phyloP scores from a whole-genome alignment of 1,140 invertebrate genomes.

The Bradysia coprophila region DNA sequence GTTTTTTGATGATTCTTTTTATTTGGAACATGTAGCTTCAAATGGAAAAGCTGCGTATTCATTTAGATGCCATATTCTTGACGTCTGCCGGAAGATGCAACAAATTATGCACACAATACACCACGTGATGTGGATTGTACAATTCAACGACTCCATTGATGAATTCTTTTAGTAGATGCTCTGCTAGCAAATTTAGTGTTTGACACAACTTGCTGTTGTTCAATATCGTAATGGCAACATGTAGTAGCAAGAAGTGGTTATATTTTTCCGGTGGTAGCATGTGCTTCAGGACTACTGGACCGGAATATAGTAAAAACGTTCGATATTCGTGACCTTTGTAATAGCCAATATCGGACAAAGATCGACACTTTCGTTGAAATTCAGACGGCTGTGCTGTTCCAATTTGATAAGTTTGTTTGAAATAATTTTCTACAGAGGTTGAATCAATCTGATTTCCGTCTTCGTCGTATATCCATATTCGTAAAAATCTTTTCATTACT shows the following conservation, averaged over 20 bases:
- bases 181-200: no score
- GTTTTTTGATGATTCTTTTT: no score
- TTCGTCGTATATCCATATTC: constrained; percentile 4
- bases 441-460: background rate
- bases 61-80: no score
- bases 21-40: no score
- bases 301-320: constrained; percentile 4
- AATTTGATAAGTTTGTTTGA: background rate
- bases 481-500: constrained; percentile 10
- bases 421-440: background rate
- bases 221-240: background rate
- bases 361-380: constrained; percentile 1
- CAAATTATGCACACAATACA: no score
- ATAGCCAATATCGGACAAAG: constrained; percentile 2
- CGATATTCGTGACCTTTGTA: constrained; percentile 5
- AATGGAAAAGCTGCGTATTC: no score
- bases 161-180: no score
- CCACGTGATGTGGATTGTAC: no score
- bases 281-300: constrained; percentile 3
- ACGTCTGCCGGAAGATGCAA: no score
- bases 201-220: no score
- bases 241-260: constrained; percentile 3
- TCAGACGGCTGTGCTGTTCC: constrained; percentile 1
- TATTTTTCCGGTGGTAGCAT: constrained; percentile 2
- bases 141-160: no score